These are phyloP conservation scores for Campoletis raptor DNA, from an alignment of 2,888 invertebrate species.

Conservation along the genomic window DNA sequence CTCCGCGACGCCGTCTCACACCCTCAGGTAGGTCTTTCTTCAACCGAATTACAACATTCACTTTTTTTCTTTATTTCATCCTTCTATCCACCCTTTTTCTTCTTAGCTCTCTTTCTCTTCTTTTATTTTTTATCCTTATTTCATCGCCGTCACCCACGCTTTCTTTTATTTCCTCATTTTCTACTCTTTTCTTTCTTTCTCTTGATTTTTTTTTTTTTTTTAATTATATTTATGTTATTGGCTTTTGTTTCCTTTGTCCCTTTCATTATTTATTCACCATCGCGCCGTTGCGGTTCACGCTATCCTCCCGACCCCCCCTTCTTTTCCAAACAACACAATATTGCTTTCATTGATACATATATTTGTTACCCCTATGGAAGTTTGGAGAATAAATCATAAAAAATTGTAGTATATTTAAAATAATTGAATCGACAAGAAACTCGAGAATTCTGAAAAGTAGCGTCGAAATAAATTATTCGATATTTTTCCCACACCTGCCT, in stretches of 20 bases:
- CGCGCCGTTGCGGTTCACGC: background rate
- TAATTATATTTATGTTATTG: background rate
- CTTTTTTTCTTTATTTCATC: constrained; percentile 54
- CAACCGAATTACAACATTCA: constrained; percentile 57
- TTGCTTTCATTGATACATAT: background rate
- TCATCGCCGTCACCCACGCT: constrained; percentile 11
- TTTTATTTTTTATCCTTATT: constrained; percentile 8
- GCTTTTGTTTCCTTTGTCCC: background rate
- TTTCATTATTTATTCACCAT: background rate
- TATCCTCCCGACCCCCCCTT: background rate
- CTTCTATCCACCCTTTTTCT: constrained; percentile 60
- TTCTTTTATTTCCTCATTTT: background rate
- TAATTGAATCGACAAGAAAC: no score
- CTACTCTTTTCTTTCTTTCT: background rate
- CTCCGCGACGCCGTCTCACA: constrained; percentile 81
- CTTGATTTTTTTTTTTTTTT: background rate
- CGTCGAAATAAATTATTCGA: background rate
- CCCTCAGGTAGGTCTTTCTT: constrained; percentile 82
- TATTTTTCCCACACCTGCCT: background rate
- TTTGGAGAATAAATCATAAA: no score
- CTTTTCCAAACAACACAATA: background rate
- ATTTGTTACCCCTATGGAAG: no score
- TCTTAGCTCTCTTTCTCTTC: constrained; percentile 11
- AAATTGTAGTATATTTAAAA: no score
- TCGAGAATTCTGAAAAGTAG: no score